Base-by-base conservation (phyloP, 30 jellyfish, hydroid and myxozoan genomes). In the Calvadosia cruxmelitensis region DNA sequence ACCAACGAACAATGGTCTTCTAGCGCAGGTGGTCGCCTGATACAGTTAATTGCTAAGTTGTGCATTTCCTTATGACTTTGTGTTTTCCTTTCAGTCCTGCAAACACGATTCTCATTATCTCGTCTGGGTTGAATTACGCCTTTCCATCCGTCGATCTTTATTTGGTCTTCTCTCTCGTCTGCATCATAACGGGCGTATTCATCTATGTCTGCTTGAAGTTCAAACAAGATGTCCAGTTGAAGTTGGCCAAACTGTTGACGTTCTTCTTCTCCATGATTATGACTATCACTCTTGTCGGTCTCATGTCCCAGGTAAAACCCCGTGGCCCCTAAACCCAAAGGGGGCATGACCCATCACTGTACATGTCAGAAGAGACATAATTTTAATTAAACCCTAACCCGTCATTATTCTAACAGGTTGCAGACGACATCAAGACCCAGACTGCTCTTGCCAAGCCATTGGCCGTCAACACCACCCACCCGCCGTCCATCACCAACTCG, bases 241-340 rank as follows among this genome's bases (percentile, higher is more conserved):
- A 78, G 33, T 63, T 73, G 15, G 96, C 96, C 1, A 88, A 85
- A 70, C 51, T 78, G 27, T 80, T 85, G 13, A 85, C 96, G 1
- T 69, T 85, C 33, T 52, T 76, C 0, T 85, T 78, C 42, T 61
- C 96, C 24, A 85, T 85, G 34, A 65, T 85, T 49, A 85, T 85
- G 96, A 78, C 94, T 0, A 69, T 85, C 73, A 85, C 96, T 1
- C 68, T 85, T 30, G 96, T 85, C 28, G 96, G 96, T 25, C 64
- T 85, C 33, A 85, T 85, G 96, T 80, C 89, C 2, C 96, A 85
- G 96, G 96, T 85, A 36, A 42, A 42, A 5, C n/a, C n/a, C n/a
- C n/a, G n/a, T n/a, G n/a, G n/a, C n/a, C n/a, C n/a, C n/a, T n/a
- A n/a, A n/a, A n/a, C n/a, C n/a, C n/a, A n/a, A n/a, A n/a, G n/a